Evolutionary conservation across 2,888 invertebrate species (phyloP).

Genomic region (Erebia epiphron): DNA sequence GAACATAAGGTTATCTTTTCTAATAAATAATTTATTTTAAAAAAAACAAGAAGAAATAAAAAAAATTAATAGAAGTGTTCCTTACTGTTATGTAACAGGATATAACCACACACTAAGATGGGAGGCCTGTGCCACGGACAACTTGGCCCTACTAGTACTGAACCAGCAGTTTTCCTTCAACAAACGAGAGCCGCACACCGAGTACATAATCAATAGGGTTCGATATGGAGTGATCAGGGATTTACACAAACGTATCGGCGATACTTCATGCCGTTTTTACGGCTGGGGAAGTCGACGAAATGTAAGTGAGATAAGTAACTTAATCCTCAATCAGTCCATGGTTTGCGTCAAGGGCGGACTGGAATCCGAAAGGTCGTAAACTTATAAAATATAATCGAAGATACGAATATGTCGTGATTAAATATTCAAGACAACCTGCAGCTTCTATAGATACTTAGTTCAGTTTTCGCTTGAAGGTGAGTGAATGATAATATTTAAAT

Average conservation of each 20-base stretch:
- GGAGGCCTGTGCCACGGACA: constrained; percentile 56
- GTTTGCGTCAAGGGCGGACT: neutral
- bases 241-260: constrained; percentile 36
- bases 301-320: constrained; percentile 49
- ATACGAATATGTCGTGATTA: too few relatives aligned
- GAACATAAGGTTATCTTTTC: too few relatives aligned
- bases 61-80: too few relatives aligned
- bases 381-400: too few relatives aligned
- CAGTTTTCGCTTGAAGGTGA: too few relatives aligned
- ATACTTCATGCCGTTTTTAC: constrained; percentile 54
- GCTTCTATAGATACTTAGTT: too few relatives aligned
- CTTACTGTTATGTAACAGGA: constrained; percentile 47
- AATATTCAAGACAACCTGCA: too few relatives aligned
- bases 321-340: neutral
- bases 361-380: neutral
- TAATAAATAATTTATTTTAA: too few relatives aligned
- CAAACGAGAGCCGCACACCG: constrained; percentile 51
- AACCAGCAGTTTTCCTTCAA: constrained; percentile 59
- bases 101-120: constrained; percentile 60
- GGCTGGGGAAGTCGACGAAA: constrained; percentile 74
- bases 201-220: constrained; percentile 60
- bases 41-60: too few relatives aligned
- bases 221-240: constrained; percentile 57
- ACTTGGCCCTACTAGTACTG: constrained; percentile 65
- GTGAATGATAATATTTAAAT: too few relatives aligned